Conservation (phyloP, 2,113 vertebrate genomes). For the Saccopteryx bilineata region DNA sequence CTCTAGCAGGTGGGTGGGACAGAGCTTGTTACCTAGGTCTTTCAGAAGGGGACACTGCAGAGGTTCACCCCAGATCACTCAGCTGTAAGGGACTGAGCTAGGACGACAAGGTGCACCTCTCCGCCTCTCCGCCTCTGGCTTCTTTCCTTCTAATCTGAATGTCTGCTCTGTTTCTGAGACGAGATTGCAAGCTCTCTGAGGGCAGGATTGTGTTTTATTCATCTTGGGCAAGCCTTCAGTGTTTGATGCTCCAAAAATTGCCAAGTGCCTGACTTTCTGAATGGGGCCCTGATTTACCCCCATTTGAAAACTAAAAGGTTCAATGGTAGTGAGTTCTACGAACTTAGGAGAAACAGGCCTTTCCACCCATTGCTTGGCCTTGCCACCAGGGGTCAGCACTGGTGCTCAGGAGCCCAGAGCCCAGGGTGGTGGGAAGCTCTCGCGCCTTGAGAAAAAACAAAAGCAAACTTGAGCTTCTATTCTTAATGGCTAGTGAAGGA, state of each 20-base stretch:
- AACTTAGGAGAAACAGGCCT: not conserved
- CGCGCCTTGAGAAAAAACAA: not conserved
- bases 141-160: not conserved
- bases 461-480: not conserved
- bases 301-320: not conserved
- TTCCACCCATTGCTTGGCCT: not conserved
- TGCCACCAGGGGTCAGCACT: conserved; percentile 68
- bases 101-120: not conserved
- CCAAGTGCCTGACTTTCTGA: not conserved
- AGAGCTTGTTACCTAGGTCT: conserved; percentile 40
- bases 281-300: not conserved
- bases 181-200: not conserved
- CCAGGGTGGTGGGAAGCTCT: not conserved
- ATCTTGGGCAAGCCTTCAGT: not conserved
- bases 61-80: not conserved
- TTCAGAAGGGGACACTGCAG: not conserved
- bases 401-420: not conserved
- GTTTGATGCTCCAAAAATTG: not conserved
- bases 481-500: not conserved
- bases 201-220: conserved; percentile 1
- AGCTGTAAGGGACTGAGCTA: not conserved
- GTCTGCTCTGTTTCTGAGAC: not conserved
- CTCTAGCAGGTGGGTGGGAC: not conserved
- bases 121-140: not conserved
- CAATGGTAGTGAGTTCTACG: not conserved